A percentile compares a stretch with the other conserved stretches of the same genome.
These are phyloP conservation scores for Busseola fusca DNA, from an alignment of 2,888 invertebrate species.

Conservation along the genomic window DNA sequence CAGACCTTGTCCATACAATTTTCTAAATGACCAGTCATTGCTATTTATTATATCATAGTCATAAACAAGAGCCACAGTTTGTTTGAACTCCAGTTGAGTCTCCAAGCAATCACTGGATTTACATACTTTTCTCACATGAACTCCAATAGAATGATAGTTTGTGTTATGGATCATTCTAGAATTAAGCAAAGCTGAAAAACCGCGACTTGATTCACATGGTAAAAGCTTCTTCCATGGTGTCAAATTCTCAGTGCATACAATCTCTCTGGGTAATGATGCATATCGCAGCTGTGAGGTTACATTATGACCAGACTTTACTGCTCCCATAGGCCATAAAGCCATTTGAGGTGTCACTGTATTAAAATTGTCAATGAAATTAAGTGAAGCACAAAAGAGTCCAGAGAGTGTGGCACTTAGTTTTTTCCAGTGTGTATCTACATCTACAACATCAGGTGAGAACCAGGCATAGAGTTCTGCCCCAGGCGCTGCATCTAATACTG, in stretches of 20 bases:
- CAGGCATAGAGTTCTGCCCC: constrained; percentile 98
- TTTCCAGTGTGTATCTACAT: constrained; percentile 96
- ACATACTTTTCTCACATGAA: constrained; percentile 95
- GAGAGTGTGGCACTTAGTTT: constrained; percentile 96
- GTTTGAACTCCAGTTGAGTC: constrained; percentile 93
- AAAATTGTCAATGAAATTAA: constrained; percentile 96
- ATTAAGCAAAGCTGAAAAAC: constrained; percentile 96
- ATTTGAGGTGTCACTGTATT: constrained; percentile 95
- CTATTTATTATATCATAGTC: constrained; percentile 92
- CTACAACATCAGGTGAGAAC: constrained; percentile 92
- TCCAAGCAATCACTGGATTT: constrained; percentile 88
- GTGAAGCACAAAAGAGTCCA: constrained; percentile 98
- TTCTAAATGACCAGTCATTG: constrained; percentile 95
- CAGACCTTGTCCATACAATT: constrained; percentile 95
- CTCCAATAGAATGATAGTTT: constrained; percentile 96
- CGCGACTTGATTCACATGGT: constrained; percentile 97
- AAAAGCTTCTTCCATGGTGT: constrained; percentile 99
- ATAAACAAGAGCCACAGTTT: constrained; percentile 96
- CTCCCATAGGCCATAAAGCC: constrained; percentile 94
- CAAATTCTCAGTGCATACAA: constrained; percentile 99
- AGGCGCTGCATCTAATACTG: constrained; percentile 95
- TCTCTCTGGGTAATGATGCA: constrained; percentile 97
- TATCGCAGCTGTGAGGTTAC: constrained; percentile 91
- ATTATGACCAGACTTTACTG: constrained; percentile 83
- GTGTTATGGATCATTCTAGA: constrained; percentile 97